Base-by-base conservation (phyloP, 2,797 vertebrate genomes). In the Taenioides sp. region DNA sequence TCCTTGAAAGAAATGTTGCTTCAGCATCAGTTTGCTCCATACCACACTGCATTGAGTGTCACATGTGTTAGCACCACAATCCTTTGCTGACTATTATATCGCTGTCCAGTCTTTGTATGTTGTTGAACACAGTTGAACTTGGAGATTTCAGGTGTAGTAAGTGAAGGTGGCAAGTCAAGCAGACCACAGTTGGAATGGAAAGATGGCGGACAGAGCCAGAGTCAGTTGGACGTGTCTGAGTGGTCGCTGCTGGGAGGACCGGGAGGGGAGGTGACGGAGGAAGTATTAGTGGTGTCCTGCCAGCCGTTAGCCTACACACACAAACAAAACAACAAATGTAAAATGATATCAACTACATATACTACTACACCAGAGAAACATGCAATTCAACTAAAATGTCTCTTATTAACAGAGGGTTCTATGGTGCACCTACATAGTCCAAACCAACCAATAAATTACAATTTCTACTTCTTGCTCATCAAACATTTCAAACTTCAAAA, bases 191-290 rank as follows among this genome's bases (percentile, higher is more conserved):
- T 72, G 85, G 84, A 82, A 75, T 82, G 78, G 68, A 74, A 81
- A 23, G 71, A 78, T 61, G 77, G 84, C 67, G 67, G 74, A 66
- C 71, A 69, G 78, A 74, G 83, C 84, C 79, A 60, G 70, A 79
- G 90, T 93, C 90, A 95, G 91, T 94, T 95, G 84, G 95, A 96
- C 52, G 94, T 92, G 78, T 96, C 94, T 0, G 95, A 96, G 86
- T 94, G 94, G 91, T 93, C 89, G 67, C 93, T 95, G 81, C 94
- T 89, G 12, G 94, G 94, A 87, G 94, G 92, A 85, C 92, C 93
- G 10, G 91, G 83, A 68, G 94, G 94, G 80, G 95, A 94, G 75
- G 93, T 90, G 90, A 95, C 87, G 22, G 92, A 93, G 74, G 91
- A 88, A 73, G 92, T 91, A 85, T 94, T 92, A 80, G 90, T 86